Conservation (phyloP, 2,797 vertebrate species). For the Echeneis naucrates region DNA sequence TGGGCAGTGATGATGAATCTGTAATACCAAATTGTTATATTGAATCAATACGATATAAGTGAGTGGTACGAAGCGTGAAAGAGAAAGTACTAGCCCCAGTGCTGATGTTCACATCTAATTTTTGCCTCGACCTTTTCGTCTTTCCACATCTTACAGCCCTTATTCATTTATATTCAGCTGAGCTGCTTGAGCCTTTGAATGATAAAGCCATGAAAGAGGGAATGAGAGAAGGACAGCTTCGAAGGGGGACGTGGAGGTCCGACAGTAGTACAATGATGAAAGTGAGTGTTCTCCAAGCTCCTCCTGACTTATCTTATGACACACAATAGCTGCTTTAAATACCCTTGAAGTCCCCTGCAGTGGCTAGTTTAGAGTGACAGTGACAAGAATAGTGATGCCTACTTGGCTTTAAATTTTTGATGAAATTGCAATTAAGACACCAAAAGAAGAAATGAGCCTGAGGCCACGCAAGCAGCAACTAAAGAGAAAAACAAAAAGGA, state of each 20-base stretch:
- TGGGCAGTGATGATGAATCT: slow-evolving; percentile 42
- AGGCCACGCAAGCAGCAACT: slow-evolving; percentile 48
- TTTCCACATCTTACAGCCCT: slow-evolving; percentile 42
- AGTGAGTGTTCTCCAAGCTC: slow-evolving; percentile 74
- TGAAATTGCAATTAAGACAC: slow-evolving; percentile 82
- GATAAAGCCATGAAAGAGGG: slow-evolving; percentile 74
- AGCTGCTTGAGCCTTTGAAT: slow-evolving; percentile 73
- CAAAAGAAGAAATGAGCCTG: slow-evolving; percentile 58
- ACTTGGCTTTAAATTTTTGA: slow-evolving; percentile 77
- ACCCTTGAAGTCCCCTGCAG: slow-evolving; percentile 72
- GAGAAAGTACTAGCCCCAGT: slow-evolving; percentile 37
- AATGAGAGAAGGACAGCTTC: slow-evolving; percentile 60
- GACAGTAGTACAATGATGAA: slow-evolving; percentile 69
- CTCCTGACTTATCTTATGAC: slow-evolving; percentile 78
- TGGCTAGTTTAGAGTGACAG: slow-evolving; percentile 69
- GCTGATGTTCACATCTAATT: slow-evolving; percentile 50
- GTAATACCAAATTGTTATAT: slow-evolving; percentile 49
- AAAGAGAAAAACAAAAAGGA: slow-evolving; percentile 70
- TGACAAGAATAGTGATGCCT: slow-evolving; percentile 67
- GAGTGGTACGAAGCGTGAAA: slow-evolving; percentile 39
- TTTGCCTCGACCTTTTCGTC: slow-evolving; percentile 53
- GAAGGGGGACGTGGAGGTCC: slow-evolving; percentile 64
- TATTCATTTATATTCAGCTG: slow-evolving; percentile 78
- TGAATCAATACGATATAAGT: slow-evolving; percentile 28
- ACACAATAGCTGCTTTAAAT: slow-evolving; percentile 80